Evolutionary conservation across 2,113 vertebrate genomes (phyloP).

Genomic region (Oryctolagus cuniculus): mOryCun1.1 NC_091435.1:102948001-102948500

Average conservation of each 20-base stretch:
- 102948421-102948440: not conserved
- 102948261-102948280: not conserved
- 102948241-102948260: not conserved
- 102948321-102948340: not conserved
- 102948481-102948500: too few species aligned
- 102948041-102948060: constrained; percentile 65
- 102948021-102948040: constrained; percentile 29
- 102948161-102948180: constrained; percentile 11
- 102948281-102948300: not conserved
- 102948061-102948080: constrained; percentile 38
- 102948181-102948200: constrained; percentile 37
- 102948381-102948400: not conserved
- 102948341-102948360: not conserved
- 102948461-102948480: not conserved
- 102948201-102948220: constrained; percentile 32
- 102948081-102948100: constrained; percentile 11
- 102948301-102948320: not conserved
- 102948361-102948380: not conserved
- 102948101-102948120: constrained; percentile 43
- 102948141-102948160: constrained; percentile 50
- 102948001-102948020: constrained; percentile 53
- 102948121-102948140: constrained; percentile 63
- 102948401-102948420: not conserved
- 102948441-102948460: not conserved
- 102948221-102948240: not conserved